Evolutionary conservation across 2,888 invertebrate species (phyloP).

Genomic region (Graphium colonna): DNA sequence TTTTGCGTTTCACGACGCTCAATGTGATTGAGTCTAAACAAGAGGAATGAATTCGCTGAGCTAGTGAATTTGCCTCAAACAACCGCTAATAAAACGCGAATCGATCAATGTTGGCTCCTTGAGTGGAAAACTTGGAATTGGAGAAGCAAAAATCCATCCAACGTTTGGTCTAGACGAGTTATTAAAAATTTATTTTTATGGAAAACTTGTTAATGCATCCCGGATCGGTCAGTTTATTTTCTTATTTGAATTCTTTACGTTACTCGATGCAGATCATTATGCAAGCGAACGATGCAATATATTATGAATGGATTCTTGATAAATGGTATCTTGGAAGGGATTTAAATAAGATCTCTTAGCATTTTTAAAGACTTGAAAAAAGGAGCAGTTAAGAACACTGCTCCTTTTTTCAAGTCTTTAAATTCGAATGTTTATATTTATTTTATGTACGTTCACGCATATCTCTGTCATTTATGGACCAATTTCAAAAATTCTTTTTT

Average conservation of each 20-base stretch:
- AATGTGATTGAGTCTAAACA: slow-evolving; percentile 71
- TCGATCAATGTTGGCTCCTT: slow-evolving; percentile 53
- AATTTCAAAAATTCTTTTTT: too few relatives aligned
- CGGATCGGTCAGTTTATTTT: slow-evolving; percentile 34
- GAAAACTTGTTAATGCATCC: slow-evolving; percentile 54
- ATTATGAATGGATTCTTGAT: background rate
- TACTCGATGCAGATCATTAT: slow-evolving; percentile 3
- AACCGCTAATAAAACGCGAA: slow-evolving; percentile 58
- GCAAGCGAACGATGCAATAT: background rate
- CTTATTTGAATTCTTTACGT: slow-evolving; percentile 17
- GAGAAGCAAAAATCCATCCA: slow-evolving; percentile 53
- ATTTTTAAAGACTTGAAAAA: too few relatives aligned
- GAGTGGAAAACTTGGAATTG: slow-evolving; percentile 64
- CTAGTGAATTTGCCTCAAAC: slow-evolving; percentile 39
- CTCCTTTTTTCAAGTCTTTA: too few relatives aligned
- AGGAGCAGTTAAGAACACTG: too few relatives aligned
- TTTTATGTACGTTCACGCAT: too few relatives aligned
- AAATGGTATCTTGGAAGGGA: too few relatives aligned
- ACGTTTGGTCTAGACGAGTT: slow-evolving; percentile 73
- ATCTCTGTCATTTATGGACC: too few relatives aligned
- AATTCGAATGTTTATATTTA: too few relatives aligned
- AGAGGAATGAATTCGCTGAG: slow-evolving; percentile 54
- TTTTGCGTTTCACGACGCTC: slow-evolving; percentile 59
- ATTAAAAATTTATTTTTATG: slow-evolving; percentile 68
- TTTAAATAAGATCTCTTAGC: too few relatives aligned